Percentiles rank a stretch among this genome's conserved stretches.
These are phyloP conservation scores for Tetranychus cinnabarinus DNA, from an alignment of 1,140 invertebrate species.

Conservation along the genomic window DNA sequence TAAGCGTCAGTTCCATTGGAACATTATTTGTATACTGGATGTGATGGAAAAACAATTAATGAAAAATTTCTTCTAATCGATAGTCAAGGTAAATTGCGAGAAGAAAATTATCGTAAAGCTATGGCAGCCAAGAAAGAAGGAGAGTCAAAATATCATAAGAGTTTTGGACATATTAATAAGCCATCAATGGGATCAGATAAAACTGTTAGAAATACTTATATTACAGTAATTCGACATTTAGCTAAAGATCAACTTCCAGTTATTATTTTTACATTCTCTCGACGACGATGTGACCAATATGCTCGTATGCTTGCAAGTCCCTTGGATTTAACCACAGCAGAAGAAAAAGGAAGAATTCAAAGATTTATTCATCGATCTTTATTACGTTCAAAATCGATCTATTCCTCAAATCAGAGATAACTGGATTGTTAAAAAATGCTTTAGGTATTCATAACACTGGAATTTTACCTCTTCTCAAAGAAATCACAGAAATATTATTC, in stretches of 20 bases:
- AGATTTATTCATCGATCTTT: slow-evolving; percentile 62
- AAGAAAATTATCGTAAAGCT: slow-evolving; percentile 37
- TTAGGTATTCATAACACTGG: slow-evolving; percentile 96
- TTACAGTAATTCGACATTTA: slow-evolving; percentile 53
- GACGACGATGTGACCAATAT: slow-evolving; percentile 62
- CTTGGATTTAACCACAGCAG: slow-evolving; percentile 52
- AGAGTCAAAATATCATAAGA: slow-evolving; percentile 14
- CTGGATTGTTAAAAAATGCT: slow-evolving; percentile 51
- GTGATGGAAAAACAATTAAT: slow-evolving; percentile 49
- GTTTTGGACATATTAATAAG: background rate
- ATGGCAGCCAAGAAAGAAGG: slow-evolving; percentile 39
- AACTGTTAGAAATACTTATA: slow-evolving; percentile 40
- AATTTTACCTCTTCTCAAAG: slow-evolving; percentile 84
- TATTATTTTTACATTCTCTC: slow-evolving; percentile 77
- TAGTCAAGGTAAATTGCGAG: slow-evolving; percentile 38
- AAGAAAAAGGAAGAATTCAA: slow-evolving; percentile 57
- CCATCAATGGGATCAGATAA: background rate
- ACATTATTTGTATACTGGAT: slow-evolving; percentile 75
- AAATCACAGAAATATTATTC: slow-evolving; percentile 93
- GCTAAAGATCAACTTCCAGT: slow-evolving; percentile 58
- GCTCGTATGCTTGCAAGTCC: slow-evolving; percentile 30
- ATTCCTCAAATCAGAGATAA: slow-evolving; percentile 62
- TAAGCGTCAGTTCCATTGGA: slow-evolving; percentile 78
- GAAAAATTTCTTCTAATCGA: slow-evolving; percentile 66
- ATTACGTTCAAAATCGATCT: slow-evolving; percentile 52